Evolutionary conservation across 2,113 vertebrate genomes (phyloP), one percentile per base, ranked within the genome.

Genomic region (Psammodynastes pulverulentus): DNA sequence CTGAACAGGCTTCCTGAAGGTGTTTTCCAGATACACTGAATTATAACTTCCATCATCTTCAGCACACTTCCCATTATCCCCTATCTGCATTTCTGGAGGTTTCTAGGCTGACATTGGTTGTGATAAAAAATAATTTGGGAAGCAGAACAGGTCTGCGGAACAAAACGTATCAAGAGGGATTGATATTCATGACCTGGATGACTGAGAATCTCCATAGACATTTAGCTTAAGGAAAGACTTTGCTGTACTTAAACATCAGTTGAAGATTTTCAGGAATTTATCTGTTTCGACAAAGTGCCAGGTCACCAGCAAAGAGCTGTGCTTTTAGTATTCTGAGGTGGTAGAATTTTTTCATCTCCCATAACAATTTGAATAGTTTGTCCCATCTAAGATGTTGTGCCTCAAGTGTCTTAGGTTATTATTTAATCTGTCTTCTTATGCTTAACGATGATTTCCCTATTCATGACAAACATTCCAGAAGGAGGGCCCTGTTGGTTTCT

Each of bases 181-280:
- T 46, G 45, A 54, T 21, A 54, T 7, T 21, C 53, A 54, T 54
- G 52, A 5, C 15, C 4, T 53, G 52, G 52, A 19, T 53, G 53
- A 54, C 53, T 54, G 53, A 54, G 53, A 54, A 54, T 23, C 21
- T 54, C 21, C 53, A 54, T 54, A 54, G 53, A 54, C 53, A 54
- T 54, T 54, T 54, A 54, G 49, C 45, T 91, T 39, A 5, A 8
- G 3, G 39, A 23, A 29, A 46, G 12, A 87, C 0, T 1, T 26
- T 67, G 86, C 86, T 93, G 3, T 39, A 34, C 9, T 54, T 24
- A 67, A 39, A 0, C 29, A 48, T 93, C 46, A n/a, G 89, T 91
- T 92, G 26, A 94, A 24, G 53, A 0, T 62, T 92, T 93, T 88
- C 92, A 94, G 87, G 89, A 79, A 90, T 53, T 90, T 89, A 4